Evolutionary conservation across 2,888 invertebrate genomes (phyloP).

Genomic region (Pogonocherus hispidulus): DNA sequence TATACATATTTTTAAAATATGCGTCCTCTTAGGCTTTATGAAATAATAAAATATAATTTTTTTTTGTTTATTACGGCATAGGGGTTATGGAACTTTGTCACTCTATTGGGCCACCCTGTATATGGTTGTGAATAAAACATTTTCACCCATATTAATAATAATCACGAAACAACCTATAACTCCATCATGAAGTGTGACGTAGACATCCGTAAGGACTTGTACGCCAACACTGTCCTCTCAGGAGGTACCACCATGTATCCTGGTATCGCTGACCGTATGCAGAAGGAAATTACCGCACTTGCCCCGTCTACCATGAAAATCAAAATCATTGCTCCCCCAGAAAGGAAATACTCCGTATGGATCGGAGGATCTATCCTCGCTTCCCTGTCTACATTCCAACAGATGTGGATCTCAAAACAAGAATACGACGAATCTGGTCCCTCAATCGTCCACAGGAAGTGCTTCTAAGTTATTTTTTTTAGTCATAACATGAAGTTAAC

Average conservation of each 20-base stretch:
- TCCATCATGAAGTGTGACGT: constrained; percentile 99
- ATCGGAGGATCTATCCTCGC: constrained; percentile 94
- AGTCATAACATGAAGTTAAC: too few relatives aligned
- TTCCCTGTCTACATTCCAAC: constrained; percentile 92
- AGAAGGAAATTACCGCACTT: constrained; percentile 91
- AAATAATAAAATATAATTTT: too few relatives aligned
- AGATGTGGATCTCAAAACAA: constrained; percentile 97
- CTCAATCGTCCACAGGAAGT: constrained; percentile 97
- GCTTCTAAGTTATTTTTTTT: constrained; percentile 81
- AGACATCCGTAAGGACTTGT: constrained; percentile 96
- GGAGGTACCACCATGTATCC: constrained; percentile 97
- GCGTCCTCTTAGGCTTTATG: too few relatives aligned
- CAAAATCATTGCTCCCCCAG: constrained; percentile 94
- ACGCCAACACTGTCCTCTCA: constrained; percentile 94
- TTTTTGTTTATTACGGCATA: too few relatives aligned
- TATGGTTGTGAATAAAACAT: too few relatives aligned
- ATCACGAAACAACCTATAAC: constrained; percentile 93
- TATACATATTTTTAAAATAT: too few relatives aligned
- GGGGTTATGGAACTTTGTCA: too few relatives aligned
- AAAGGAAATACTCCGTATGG: constrained; percentile 96
- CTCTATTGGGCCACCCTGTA: too few relatives aligned
- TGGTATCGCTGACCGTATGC: constrained; percentile 87
- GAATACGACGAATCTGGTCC: constrained; percentile 98
- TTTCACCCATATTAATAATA: too few relatives aligned
- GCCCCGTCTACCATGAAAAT: constrained; percentile 94